Evolutionary conservation across 2,888 invertebrate species (phyloP).

Genomic region (Heliconius hortense): DNA sequence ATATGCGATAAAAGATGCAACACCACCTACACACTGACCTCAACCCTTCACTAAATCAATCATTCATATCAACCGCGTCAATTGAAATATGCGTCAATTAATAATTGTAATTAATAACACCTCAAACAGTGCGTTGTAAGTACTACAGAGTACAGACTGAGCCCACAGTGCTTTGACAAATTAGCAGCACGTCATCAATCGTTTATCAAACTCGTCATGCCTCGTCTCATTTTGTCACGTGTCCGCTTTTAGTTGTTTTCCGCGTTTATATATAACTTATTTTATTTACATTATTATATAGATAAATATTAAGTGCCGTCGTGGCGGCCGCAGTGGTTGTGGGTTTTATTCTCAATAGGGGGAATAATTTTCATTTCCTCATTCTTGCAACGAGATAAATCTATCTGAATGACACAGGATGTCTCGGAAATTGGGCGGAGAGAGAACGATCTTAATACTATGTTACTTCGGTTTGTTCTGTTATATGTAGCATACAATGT

Average conservation of each 20-base stretch:
- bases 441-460: too few species aligned
- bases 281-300: too few species aligned
- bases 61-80: not conserved
- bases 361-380: too few species aligned
- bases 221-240: conserved; percentile 34
- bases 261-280: conserved; percentile 4
- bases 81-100: conserved; percentile 33
- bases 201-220: conserved; percentile 42
- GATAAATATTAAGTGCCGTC: too few species aligned
- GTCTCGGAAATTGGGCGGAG: too few species aligned
- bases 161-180: conserved; percentile 40
- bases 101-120: conserved; percentile 39
- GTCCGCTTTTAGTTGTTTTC: conserved; percentile 34
- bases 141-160: not conserved
- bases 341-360: too few species aligned
- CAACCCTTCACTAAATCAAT: conserved; percentile 6
- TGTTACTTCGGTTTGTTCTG: too few species aligned
- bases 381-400: too few species aligned
- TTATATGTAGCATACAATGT: too few species aligned
- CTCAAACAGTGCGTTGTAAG: conserved; percentile 40
- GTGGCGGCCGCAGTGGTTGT: too few species aligned
- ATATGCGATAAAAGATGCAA: too few species aligned
- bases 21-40: not conserved
- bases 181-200: conserved; percentile 43
- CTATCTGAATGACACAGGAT: too few species aligned